phyloP scores from a whole-genome alignment of 2,888 invertebrate genomes.

The Periphyllus acericola region DNA sequence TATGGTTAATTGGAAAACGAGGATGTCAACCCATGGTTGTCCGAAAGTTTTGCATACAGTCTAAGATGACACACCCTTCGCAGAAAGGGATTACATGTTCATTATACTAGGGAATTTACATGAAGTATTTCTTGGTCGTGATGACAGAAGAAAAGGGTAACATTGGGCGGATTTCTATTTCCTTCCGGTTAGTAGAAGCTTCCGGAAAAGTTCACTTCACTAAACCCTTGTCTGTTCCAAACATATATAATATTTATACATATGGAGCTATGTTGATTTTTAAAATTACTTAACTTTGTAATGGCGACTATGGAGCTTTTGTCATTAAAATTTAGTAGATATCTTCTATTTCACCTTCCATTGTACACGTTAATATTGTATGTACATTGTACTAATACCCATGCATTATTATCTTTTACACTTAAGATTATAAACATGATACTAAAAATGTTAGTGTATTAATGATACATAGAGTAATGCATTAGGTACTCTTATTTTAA shows the following conservation, averaged over 20 bases:
- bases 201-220: slow-evolving; percentile 55
- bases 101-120: slow-evolving; percentile 51
- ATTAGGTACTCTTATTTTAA: background rate
- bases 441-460: background rate
- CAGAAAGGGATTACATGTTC: slow-evolving; percentile 49
- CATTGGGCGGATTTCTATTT: slow-evolving; percentile 52
- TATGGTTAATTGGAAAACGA: slow-evolving; percentile 50
- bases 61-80: slow-evolving; percentile 32
- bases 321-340: slow-evolving; percentile 11
- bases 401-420: background rate
- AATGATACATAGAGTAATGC: background rate
- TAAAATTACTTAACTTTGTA: slow-evolving; percentile 46
- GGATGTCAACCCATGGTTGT: slow-evolving; percentile 32
- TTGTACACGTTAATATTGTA: background rate
- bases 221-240: slow-evolving; percentile 50
- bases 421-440: background rate
- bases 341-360: slow-evolving; percentile 3
- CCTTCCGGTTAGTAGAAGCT: slow-evolving; percentile 49
- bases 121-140: slow-evolving; percentile 42
- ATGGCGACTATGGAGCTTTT: background rate
- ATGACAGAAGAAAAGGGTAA: background rate
- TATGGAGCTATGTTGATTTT: slow-evolving; percentile 42
- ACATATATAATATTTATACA: background rate
- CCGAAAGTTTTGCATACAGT: slow-evolving; percentile 35
- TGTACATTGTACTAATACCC: background rate